Evolutionary conservation across 2,888 invertebrate genomes (phyloP).

Genomic region (Himalopsyche kuldschensis): DNA sequence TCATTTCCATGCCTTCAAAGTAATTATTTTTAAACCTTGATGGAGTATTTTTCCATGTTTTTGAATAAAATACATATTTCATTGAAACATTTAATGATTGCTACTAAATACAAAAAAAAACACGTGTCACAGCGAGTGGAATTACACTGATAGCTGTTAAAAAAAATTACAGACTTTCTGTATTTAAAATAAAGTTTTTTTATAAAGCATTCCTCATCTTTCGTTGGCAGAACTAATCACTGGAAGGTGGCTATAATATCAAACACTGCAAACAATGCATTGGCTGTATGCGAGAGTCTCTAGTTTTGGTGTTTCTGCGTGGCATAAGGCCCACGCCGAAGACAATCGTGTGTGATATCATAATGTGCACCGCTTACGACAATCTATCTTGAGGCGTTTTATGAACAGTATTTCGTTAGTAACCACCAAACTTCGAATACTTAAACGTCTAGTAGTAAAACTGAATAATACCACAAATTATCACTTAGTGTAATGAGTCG

Average conservation of each 20-base stretch:
- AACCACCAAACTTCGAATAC: not conserved
- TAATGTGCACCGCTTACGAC: slow-evolving; percentile 9
- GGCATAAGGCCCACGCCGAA: not conserved
- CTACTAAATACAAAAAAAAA: too few relatives aligned
- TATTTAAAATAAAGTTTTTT: too few relatives aligned
- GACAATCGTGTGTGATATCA: slow-evolving; percentile 30
- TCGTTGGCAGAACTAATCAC: not conserved
- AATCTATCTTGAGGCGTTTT: not conserved
- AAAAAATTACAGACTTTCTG: too few relatives aligned
- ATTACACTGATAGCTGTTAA: too few relatives aligned
- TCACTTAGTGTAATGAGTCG: not conserved
- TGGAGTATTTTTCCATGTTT: too few relatives aligned
- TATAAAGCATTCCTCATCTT: not conserved
- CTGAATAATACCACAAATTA: not conserved
- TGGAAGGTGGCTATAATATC: not conserved
- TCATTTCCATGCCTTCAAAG: too few relatives aligned
- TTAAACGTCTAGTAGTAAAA: not conserved
- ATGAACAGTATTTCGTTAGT: not conserved
- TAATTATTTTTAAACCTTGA: too few relatives aligned
- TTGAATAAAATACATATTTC: too few relatives aligned
- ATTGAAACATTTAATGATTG: too few relatives aligned
- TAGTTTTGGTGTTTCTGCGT: not conserved
- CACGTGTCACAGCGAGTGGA: too few relatives aligned
- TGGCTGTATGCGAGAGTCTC: not conserved
- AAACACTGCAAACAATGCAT: not conserved